Conservation (phyloP, 2,797 vertebrate species). For the Diplodus puntazzo region DNA sequence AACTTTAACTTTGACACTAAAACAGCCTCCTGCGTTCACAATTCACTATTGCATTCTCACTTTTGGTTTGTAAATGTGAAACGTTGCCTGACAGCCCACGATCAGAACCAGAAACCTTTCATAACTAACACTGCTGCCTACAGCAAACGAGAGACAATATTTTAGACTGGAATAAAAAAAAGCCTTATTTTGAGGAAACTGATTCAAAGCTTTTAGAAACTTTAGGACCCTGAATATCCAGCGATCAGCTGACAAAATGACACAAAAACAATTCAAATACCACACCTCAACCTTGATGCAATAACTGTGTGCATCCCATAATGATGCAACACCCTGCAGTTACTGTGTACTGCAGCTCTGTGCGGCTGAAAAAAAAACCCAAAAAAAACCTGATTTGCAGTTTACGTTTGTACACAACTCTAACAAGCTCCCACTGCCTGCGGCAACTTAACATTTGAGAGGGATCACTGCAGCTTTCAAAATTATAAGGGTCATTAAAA, state of each 20-base stretch:
- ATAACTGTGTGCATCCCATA: slow-evolving; percentile 59
- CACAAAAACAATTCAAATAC: slow-evolving; percentile 48
- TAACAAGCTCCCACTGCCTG: slow-evolving; percentile 77
- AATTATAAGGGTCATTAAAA: slow-evolving; percentile 86
- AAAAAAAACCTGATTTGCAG: slow-evolving; percentile 58
- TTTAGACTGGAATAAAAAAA: slow-evolving; percentile 10
- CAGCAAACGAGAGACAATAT: neutral
- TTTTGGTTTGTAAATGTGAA: neutral
- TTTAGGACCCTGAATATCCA: slow-evolving; percentile 3
- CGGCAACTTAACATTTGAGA: slow-evolving; percentile 79
- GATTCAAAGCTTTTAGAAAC: slow-evolving; percentile 16
- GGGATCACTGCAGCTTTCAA: slow-evolving; percentile 78
- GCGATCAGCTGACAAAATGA: slow-evolving; percentile 36
- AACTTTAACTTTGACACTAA: neutral
- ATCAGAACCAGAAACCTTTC: slow-evolving; percentile 11
- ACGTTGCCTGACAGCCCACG: neutral
- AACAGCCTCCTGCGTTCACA: neutral
- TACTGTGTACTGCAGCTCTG: slow-evolving; percentile 50
- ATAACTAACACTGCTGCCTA: neutral
- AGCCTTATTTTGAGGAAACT: neutral
- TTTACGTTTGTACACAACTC: slow-evolving; percentile 74
- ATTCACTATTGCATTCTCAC: neutral
- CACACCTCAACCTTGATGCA: slow-evolving; percentile 61
- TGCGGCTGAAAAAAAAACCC: slow-evolving; percentile 31
- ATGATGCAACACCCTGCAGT: slow-evolving; percentile 70